Conservation (phyloP, 2,888 invertebrate species). For the Nesidiocoris tenuis region DNA sequence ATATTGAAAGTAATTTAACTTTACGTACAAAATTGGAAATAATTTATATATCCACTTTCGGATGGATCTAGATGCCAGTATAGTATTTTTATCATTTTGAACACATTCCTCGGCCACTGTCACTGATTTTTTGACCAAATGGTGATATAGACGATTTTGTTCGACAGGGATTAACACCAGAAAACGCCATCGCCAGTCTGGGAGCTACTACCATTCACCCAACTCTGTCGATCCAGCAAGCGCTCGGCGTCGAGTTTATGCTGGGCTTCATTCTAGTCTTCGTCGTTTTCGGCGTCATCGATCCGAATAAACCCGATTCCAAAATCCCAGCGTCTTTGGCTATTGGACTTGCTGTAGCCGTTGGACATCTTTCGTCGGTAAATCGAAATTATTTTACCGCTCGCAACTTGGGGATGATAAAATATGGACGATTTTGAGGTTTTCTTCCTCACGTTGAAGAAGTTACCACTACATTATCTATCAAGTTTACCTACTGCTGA, state of each 20-base stretch:
- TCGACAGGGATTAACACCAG: constrained; percentile 67
- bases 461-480: no score
- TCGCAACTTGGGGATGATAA: no score
- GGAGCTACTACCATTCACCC: constrained; percentile 68
- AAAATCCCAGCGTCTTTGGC: constrained; percentile 80
- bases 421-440: no score
- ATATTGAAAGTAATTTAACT: constrained; percentile 64
- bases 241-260: constrained; percentile 86
- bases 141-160: no score
- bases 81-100: background rate
- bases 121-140: background rate
- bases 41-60: no score
- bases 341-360: constrained; percentile 81
- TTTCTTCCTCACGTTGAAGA: background rate
- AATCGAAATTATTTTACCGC: constrained; percentile 55
- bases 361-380: constrained; percentile 78
- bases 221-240: constrained; percentile 71
- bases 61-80: background rate
- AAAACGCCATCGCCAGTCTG: constrained; percentile 60
- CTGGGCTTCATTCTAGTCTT: constrained; percentile 84
- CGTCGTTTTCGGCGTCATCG: constrained; percentile 86
- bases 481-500: no score
- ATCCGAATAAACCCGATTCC: constrained; percentile 74
- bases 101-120: background rate
- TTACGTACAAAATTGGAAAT: no score